phyloP scores from a whole-genome alignment of 2,888 invertebrate species.

The Amphiduros pacificus region DNA sequence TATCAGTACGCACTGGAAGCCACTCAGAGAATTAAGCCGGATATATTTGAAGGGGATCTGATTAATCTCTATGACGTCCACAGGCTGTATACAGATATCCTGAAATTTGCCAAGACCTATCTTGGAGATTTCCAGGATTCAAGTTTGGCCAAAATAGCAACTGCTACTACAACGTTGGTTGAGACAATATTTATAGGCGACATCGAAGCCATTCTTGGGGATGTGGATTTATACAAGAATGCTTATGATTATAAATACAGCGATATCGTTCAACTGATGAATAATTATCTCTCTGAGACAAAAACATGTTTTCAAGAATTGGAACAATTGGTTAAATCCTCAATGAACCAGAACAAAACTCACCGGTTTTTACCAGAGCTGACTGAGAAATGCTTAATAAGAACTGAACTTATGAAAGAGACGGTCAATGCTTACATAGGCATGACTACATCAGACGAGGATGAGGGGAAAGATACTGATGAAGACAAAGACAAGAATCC shows the following conservation, averaged over 20 bases:
- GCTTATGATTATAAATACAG: constrained; percentile 21
- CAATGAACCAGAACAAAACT: constrained; percentile 7
- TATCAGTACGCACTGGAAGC: constrained; percentile 22
- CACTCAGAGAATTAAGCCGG: constrained; percentile 19
- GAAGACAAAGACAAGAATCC: background rate
- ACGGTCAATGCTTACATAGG: constrained; percentile 3
- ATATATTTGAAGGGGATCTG: constrained; percentile 25
- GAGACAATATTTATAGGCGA: constrained; percentile 17
- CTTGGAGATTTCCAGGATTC: constrained; percentile 26
- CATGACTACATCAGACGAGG: no score
- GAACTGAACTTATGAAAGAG: constrained; percentile 8
- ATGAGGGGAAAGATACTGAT: background rate
- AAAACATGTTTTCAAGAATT: constrained; percentile 19
- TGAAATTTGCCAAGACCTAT: constrained; percentile 21
- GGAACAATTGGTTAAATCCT: constrained; percentile 17
- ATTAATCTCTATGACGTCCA: constrained; percentile 11
- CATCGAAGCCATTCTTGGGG: constrained; percentile 16
- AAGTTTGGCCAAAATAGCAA: constrained; percentile 21
- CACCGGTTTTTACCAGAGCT: constrained; percentile 10
- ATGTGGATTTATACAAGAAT: constrained; percentile 4
- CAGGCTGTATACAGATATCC: constrained; percentile 12
- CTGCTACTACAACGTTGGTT: constrained; percentile 19
- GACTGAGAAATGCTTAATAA: background rate
- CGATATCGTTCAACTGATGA: constrained; percentile 18
- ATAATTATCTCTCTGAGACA: constrained; percentile 20